Percentiles rank a stretch among this genome's conserved stretches.
These are phyloP conservation scores for Semnornis frantzii DNA, from an alignment of 2,113 vertebrate species.

Conservation along the genomic window DNA sequence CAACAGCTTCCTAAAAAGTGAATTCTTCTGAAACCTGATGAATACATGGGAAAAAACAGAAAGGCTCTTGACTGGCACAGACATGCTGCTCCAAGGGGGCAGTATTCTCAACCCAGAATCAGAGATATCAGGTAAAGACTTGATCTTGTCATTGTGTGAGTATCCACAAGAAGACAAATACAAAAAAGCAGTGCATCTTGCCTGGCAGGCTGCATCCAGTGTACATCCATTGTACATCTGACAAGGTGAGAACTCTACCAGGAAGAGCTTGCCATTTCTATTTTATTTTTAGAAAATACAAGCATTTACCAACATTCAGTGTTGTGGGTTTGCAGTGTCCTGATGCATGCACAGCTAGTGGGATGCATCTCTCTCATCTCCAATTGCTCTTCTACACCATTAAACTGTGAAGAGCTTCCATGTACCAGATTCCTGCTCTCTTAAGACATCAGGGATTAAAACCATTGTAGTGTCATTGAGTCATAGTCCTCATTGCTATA, in stretches of 20 bases:
- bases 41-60: not conserved
- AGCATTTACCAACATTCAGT: not conserved
- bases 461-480: not conserved
- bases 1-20: not conserved
- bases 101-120: not conserved
- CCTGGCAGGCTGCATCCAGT: not conserved
- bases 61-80: not conserved
- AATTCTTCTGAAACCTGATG: not conserved
- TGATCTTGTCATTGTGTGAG: not conserved
- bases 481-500: not conserved
- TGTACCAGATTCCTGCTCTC: not conserved
- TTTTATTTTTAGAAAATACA: not conserved
- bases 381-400: not conserved
- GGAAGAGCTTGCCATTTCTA: not conserved
- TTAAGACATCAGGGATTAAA: not conserved
- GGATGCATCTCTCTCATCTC: not conserved
- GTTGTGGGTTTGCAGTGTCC: not conserved
- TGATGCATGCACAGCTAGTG: not conserved
- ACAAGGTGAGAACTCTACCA: not conserved
- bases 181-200: not conserved
- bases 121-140: not conserved
- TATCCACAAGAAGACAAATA: not conserved
- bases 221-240: not conserved
- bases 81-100: not conserved
- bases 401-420: fast-evolving